These are phyloP conservation scores for Lasioglossum lativentre DNA, from an alignment of 2,888 invertebrate species.

Conservation along the genomic window DNA sequence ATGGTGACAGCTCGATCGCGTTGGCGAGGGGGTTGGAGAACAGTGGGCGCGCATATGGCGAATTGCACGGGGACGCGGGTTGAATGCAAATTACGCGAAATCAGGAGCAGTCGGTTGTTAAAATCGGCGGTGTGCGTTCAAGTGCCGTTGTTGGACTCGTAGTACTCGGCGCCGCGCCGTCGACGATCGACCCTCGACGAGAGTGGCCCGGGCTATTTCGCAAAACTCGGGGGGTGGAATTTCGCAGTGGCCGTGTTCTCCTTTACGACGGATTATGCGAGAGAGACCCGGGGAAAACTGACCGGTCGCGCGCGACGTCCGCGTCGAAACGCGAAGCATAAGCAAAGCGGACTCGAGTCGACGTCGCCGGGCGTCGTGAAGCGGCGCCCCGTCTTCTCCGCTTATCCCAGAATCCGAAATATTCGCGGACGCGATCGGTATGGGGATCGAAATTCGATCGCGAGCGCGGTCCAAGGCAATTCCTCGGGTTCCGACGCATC, in stretches of 20 bases:
- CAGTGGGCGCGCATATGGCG: conserved; percentile 16
- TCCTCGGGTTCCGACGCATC: conserved; percentile 48
- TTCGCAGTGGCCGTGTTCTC: not conserved
- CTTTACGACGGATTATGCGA: not conserved
- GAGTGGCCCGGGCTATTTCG: not conserved
- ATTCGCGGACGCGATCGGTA: conserved; percentile 45
- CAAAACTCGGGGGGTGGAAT: not conserved
- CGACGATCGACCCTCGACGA: not conserved
- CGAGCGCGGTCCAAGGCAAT: conserved; percentile 41
- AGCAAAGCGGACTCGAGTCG: not conserved
- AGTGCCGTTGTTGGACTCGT: conserved; percentile 58
- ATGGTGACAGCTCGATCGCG: not conserved
- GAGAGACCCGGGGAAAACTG: not conserved
- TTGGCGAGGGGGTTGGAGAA: not conserved
- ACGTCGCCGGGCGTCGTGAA: not conserved
- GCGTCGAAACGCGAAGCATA: not conserved
- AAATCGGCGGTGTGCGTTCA: conserved; percentile 73
- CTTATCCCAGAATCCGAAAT: conserved; percentile 65
- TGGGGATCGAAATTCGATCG: conserved; percentile 47
- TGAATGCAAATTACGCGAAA: conserved; percentile 80
- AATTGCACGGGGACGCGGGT: conserved; percentile 56
- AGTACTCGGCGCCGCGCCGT: conserved; percentile 15
- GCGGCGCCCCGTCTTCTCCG: not conserved
- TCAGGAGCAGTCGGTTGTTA: conserved; percentile 70
- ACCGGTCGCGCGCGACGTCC: conserved; percentile 10